Base-by-base conservation (phyloP, 2,888 invertebrate species). In the Spodoptera littoralis region DNA sequence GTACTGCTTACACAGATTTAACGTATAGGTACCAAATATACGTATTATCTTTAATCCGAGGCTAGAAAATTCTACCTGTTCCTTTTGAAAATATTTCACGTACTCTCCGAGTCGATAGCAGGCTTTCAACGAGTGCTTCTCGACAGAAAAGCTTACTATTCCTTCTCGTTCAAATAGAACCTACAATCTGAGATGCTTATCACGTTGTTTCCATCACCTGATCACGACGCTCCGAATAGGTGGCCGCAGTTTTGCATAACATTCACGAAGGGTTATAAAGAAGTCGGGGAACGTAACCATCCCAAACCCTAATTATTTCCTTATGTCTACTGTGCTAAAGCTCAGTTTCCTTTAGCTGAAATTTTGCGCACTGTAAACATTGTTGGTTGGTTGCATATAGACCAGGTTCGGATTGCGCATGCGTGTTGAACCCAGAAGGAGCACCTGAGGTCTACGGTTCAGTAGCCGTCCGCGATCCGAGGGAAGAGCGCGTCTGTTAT, bases 361-460 rank as follows among this genome's bases (percentile, higher is more conserved):
- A 60, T 22, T 61, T 60, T 52, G 58, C 53, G 77, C 59, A 79
- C 63, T 46, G 73, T 64, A 58, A 70, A 69, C 52, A 59, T 61
- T 56, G 67, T 65, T 69, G 65, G 62, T 47, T 65, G 74, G 80
- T 80, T 75, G 79, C 76, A 79, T 81, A 68, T 53, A 63, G 70
- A 82, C 72, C 65, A 75, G 78, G 65, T 76, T 77, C 51, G 43
- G 41, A 56, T 43, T 76, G 80, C 90, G 90, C 90, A 85, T 88
- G 90, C 89, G 88, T 77, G 74, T 70, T 89, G 90, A 88, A 90
- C 88, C 79, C 84, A 77, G 84, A 79, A 82, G 73, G 77, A 77
- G 77, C 87, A 87, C 87, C 80, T 79, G 79, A 78, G 86, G 83
- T 84, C 82, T 83, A 77, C 84, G 84, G 85, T 83, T 82, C 66